phyloP scores from a whole-genome alignment of 1,140 invertebrate species.

The Aphelenchoides besseyi region DNA sequence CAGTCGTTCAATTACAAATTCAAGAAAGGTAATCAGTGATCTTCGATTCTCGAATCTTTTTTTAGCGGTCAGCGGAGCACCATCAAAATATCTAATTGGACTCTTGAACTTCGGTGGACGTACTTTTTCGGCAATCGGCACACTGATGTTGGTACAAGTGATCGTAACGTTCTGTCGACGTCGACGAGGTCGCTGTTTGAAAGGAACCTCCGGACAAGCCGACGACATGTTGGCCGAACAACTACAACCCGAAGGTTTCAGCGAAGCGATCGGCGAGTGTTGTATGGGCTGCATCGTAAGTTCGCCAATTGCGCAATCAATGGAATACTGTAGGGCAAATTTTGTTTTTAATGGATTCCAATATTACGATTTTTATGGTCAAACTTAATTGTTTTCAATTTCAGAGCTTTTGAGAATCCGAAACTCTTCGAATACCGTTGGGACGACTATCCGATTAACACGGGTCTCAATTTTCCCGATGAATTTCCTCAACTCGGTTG shows the following conservation, averaged over 20 bases:
- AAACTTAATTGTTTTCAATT: neutral
- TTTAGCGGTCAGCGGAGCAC: slow-evolving; percentile 25
- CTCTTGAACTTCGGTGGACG: slow-evolving; percentile 30
- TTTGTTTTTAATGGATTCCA: neutral
- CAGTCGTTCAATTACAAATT: slow-evolving; percentile 36
- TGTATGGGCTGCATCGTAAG: slow-evolving; percentile 21
- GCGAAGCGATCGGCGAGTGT: slow-evolving; percentile 28
- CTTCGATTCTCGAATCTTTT: neutral
- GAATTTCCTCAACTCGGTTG: no score
- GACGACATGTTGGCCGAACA: slow-evolving; percentile 23
- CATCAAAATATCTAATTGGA: slow-evolving; percentile 32
- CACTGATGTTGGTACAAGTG: slow-evolving; percentile 31
- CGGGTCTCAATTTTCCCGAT: no score
- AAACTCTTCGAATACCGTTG: no score
- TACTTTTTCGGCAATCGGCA: slow-evolving; percentile 22
- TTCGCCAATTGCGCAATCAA: no score
- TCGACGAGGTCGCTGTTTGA: slow-evolving; percentile 10
- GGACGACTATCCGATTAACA: no score
- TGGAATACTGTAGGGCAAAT: no score
- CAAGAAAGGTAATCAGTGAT: slow-evolving; percentile 12
- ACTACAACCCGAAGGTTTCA: slow-evolving; percentile 16
- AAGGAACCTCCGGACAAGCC: slow-evolving; percentile 11
- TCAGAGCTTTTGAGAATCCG: no score
- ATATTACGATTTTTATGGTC: neutral
- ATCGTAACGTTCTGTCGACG: slow-evolving; percentile 29